Evolutionary conservation across 2,797 vertebrate genomes (phyloP), one percentile per base, ranked within the genome.

Genomic region (Mionectes olivaceus): DNA sequence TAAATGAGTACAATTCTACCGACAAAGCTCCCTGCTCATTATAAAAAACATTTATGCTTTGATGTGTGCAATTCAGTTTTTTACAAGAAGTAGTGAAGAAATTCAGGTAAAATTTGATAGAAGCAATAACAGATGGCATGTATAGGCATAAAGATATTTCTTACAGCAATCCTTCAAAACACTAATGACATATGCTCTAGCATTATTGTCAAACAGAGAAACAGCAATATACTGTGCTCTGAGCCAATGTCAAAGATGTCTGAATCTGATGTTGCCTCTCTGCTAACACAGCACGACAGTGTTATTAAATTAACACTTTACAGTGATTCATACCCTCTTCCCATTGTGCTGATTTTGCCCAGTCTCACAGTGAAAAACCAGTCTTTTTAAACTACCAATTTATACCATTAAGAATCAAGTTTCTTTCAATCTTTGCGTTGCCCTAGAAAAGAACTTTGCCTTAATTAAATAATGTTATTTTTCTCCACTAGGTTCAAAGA

Each of bases 401-500:
- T 92, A n/a, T 77, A 83, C 55, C 5, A 91, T 87, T 96, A 89
- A 94, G 63, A 89, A 95, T 92, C 67, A 86, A 68, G 87, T 92
- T 74, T 91, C 55, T 64, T 92, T 81, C 92, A 83, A 27, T 56
- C 21, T 43, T 35, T 76, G 49, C 39, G 74, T 85, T 93, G 77
- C 63, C 78, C 67, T 75, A 59, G 75, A 93, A 89, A 90, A 84
- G 71, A 95, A 78, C 63, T 89, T 78, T 43, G 79, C 92, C 27
- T 90, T 85, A 95, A 95, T 95, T 74, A 83, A 89, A 93, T 88
- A 96, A 95, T 43, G 73, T 43, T 85, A 61, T 73, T 93, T 77
- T 84, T 81, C 37, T 32, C 77, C 39, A 83, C 82, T 86, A 84
- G 27, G 46, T 88, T 93, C 83, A 91, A 74, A 93, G 83, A 94